Percentiles rank a stretch among this genome's conserved stretches.
Evolutionary conservation across 2,888 invertebrate species (phyloP).

Genomic region (Drosophila dives): DNA sequence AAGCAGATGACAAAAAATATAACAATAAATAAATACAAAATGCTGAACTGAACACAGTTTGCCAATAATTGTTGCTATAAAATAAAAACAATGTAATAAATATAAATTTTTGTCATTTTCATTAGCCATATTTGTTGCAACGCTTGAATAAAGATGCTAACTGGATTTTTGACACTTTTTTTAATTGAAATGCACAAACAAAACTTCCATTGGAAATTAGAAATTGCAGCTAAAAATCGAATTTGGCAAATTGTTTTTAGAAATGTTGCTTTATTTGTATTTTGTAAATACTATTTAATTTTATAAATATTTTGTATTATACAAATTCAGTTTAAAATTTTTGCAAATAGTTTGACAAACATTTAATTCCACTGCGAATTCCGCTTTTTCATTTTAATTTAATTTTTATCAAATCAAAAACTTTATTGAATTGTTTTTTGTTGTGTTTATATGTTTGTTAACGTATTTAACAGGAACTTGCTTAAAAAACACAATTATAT

Average conservation of each 20-base stretch:
- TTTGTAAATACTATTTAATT: background rate
- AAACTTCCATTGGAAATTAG: background rate
- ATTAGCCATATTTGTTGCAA: background rate
- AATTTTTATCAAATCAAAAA: background rate
- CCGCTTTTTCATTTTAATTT: background rate
- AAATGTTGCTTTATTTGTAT: background rate
- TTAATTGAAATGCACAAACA: background rate
- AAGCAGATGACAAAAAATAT: background rate
- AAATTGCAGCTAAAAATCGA: background rate
- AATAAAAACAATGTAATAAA: background rate
- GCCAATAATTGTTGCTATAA: background rate
- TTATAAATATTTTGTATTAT: background rate
- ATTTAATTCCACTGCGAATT: background rate
- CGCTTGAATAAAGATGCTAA: background rate
- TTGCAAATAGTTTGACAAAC: background rate
- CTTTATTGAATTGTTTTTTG: background rate
- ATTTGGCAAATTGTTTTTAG: background rate
- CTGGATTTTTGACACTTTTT: background rate
- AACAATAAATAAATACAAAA: background rate
- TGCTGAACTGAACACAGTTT: background rate
- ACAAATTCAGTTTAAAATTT: background rate
- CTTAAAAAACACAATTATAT: constrained; percentile 9
- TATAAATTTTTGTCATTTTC: background rate
- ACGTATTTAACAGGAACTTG: background rate
- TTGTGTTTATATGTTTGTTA: background rate